Evolutionary conservation across 1,140 invertebrate genomes (phyloP).

Genomic region (Procambarus virginalis): DNA sequence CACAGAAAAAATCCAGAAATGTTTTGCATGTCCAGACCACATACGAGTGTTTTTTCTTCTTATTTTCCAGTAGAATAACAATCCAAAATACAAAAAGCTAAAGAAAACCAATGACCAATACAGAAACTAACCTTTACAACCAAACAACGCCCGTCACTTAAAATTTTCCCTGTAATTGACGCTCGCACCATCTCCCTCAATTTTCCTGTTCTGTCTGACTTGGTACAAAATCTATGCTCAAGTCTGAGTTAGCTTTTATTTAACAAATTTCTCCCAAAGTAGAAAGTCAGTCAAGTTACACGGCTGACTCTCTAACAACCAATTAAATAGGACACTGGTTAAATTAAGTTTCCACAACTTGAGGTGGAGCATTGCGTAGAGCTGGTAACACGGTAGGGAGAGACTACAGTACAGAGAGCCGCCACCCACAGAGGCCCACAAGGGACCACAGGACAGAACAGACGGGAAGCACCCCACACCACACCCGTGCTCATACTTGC

Average conservation of each 20-base stretch:
- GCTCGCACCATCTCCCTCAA: not conserved
- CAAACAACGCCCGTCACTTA: not conserved
- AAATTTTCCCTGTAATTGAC: not conserved
- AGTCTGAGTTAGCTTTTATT: not conserved
- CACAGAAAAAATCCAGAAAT: not conserved
- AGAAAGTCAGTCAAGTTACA: not conserved
- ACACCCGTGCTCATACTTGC: slow-evolving; percentile 30
- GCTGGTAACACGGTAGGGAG: slow-evolving; percentile 55
- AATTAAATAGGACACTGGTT: not conserved
- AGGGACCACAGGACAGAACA: slow-evolving; percentile 59
- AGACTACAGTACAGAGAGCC: slow-evolving; percentile 64
- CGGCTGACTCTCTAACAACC: not conserved
- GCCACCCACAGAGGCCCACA: slow-evolving; percentile 60
- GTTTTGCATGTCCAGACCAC: not conserved
- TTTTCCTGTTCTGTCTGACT: not conserved
- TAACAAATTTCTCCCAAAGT: not conserved
- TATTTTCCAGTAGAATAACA: not conserved
- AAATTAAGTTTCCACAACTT: slow-evolving; percentile 36
- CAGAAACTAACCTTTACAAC: not conserved
- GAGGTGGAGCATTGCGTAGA: slow-evolving; percentile 58
- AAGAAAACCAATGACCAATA: not conserved
- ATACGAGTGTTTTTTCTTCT: not conserved
- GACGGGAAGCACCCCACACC: slow-evolving; percentile 60
- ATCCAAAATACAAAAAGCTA: not conserved
- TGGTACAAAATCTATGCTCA: not conserved